Evolutionary conservation across 2,888 invertebrate genomes (phyloP), one percentile per base, ranked within the genome.

Genomic region (Stratiomys singularior): DNA sequence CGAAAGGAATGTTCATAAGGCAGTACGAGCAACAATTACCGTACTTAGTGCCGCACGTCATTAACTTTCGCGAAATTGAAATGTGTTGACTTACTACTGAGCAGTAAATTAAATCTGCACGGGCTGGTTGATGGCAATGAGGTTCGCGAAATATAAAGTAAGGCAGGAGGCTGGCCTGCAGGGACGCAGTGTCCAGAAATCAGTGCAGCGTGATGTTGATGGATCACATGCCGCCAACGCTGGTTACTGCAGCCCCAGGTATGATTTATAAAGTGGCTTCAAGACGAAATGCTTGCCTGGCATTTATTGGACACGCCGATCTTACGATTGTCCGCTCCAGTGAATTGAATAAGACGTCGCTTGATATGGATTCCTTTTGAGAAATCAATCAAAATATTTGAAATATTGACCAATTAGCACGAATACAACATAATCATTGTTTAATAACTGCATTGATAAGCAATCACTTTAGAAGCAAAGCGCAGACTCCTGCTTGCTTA

Each of bases 1-100:
- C 47, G 69, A 15, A 69, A 47, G 13, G 69, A 47, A 47, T 46
- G 47, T 23, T 69, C 69, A 47, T 46, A 46, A 69, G 37, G 46
- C 47, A 78, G 74, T 76, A 37, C 78, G 44, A 60, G 60, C 76
- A 76, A 74, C 77, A 79, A 79, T 79, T 79, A 77, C 64, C 77
- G 52, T 47, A 74, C 46, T 66, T 60, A 60, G 60, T 74, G 71
- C 64, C 78, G 52, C 23, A 64, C 46, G 77, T 60, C 72, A 72
- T 60, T 79, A 79, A 74, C 46, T 74, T 76, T 74, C 67, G 77
- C 66, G 67, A 74, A 58, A 67, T 72, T 46, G 76, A 76, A 76
- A 63, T 71, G 78, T 77, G 78, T 37, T 71, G 76, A 69, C 46
- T 56, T 76, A 60, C 28, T 52, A 25, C 21, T 27, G 69, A 71